Evolutionary conservation across 2,113 vertebrate species (phyloP), one percentile per base, ranked within the genome.

Genomic region (Pluvianellus socialis): DNA sequence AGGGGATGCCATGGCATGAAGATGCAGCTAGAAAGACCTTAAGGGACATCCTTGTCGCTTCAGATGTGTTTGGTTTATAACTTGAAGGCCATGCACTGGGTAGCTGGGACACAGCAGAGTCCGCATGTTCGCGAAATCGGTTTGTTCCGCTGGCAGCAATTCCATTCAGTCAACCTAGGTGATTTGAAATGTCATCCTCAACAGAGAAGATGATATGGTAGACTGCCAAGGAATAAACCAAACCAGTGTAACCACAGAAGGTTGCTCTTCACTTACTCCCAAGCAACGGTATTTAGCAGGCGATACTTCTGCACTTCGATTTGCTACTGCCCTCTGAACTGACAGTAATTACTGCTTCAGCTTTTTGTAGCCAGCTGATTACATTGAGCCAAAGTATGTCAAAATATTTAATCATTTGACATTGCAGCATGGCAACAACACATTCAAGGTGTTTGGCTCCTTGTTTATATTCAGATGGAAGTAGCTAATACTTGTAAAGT

Each of bases 71-170:
- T 0, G 0, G n/a, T 70, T 75, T 52, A 18, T 42, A 33, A 47
- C 33, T 33, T 40, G 32, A 76, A 67, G 65, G 65, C 77, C 47
- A 26, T 3, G 16, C 7, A 7, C 5, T 5, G 12, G 11, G 32
- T 68, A 15, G 32, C 62, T 35, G 73, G 30, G 44, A 35, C 10
- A 28, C 13, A 40, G 24, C 26, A 12, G 27, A 67, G 30, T 12
- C 18, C 32, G 8, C 17, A 26, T 3, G 30, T 27, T 21, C 42
- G 16, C 1, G 4, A 76, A 55, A 77, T 10, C 0, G 1, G 27
- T 61, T 81, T 45, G 16, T 55, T 33, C 58, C 45, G 12, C 19
- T 11, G 28, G 62, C 67, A 79, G 50, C 24, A 32, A 27, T 19
- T 58, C 73, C 18, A 7, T 53, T 47, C 10, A 11, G 74, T 47